Evolutionary conservation across 2,797 vertebrate genomes (phyloP).

Genomic region (Naso thynnoides): DNA sequence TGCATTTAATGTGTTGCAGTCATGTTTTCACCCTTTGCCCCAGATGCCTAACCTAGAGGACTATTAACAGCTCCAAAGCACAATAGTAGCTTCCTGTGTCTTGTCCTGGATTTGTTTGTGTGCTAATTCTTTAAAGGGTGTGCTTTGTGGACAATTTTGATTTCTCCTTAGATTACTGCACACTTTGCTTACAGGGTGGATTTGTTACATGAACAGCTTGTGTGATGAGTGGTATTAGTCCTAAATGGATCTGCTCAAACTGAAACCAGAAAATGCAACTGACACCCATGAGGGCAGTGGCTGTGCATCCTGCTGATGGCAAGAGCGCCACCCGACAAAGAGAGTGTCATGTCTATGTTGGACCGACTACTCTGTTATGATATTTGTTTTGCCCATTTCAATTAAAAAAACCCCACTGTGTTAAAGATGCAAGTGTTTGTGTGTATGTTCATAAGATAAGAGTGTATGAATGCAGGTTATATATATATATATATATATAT

Average conservation of each 20-base stretch:
- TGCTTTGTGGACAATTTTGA: not conserved
- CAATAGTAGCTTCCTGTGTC: conserved; percentile 13
- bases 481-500: too few species aligned
- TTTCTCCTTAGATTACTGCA: conserved; percentile 9
- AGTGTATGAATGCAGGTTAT: too few species aligned
- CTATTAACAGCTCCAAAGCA: conserved; percentile 7
- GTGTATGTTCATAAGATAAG: not conserved
- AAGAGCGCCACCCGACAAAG: conserved; percentile 17
- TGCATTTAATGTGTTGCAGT: conserved; percentile 13
- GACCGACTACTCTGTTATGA: conserved; percentile 46
- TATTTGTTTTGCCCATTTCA: conserved; percentile 69
- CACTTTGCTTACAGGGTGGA: conserved; percentile 11
- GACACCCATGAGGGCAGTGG: not conserved
- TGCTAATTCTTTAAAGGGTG: conserved; percentile 12
- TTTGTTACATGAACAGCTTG: conserved; percentile 11
- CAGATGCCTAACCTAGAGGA: conserved; percentile 17
- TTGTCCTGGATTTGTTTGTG: conserved; percentile 2
- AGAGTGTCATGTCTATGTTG: conserved; percentile 24
- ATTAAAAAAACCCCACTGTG: conserved; percentile 58
- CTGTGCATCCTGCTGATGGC: not conserved
- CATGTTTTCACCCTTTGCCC: conserved; percentile 16
- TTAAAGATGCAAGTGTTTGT: conserved; percentile 6
- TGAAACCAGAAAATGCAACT: conserved; percentile 8
- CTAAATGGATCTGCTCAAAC: conserved; percentile 13
- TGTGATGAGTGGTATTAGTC: conserved; percentile 22